Percentiles rank a stretch among this genome's conserved stretches.
These are phyloP conservation scores for Hyposoter dolosus DNA, from an alignment of 2,888 invertebrate species.

Conservation along the genomic window DNA sequence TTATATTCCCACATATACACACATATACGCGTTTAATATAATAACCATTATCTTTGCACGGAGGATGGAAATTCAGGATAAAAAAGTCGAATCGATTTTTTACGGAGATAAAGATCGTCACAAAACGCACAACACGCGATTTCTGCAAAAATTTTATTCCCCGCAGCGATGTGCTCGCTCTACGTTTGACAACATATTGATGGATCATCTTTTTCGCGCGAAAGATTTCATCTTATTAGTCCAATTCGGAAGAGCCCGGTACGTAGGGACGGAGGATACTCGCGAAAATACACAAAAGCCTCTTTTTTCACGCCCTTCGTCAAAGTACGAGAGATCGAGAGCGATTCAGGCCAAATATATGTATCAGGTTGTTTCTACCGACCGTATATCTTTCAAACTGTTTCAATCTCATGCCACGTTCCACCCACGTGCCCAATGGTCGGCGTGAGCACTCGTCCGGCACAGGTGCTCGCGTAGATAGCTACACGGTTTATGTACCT, in stretches of 20 bases:
- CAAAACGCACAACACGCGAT: background rate
- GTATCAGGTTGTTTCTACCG: slow-evolving; percentile 25
- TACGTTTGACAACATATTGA: background rate
- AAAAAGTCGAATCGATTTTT: background rate
- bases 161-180: background rate
- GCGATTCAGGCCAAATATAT: slow-evolving; percentile 7
- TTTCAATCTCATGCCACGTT: slow-evolving; percentile 63
- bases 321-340: slow-evolving; percentile 13
- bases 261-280: no score
- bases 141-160: background rate
- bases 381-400: slow-evolving; percentile 41
- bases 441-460: slow-evolving; percentile 44
- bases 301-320: slow-evolving; percentile 14
- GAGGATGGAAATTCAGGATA: background rate
- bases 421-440: slow-evolving; percentile 61
- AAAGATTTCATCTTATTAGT: background rate
- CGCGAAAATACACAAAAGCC: background rate
- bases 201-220: background rate
- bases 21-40: background rate
- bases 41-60: background rate
- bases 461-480: slow-evolving; percentile 63
- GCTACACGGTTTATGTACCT: slow-evolving; percentile 49
- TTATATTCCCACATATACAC: background rate
- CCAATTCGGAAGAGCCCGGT: background rate
- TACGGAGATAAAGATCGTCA: background rate